Percentiles rank a stretch among this genome's conserved stretches.
Evolutionary conservation across 2,113 vertebrate genomes (phyloP).

Genomic region (Ceyx margarethae): DNA sequence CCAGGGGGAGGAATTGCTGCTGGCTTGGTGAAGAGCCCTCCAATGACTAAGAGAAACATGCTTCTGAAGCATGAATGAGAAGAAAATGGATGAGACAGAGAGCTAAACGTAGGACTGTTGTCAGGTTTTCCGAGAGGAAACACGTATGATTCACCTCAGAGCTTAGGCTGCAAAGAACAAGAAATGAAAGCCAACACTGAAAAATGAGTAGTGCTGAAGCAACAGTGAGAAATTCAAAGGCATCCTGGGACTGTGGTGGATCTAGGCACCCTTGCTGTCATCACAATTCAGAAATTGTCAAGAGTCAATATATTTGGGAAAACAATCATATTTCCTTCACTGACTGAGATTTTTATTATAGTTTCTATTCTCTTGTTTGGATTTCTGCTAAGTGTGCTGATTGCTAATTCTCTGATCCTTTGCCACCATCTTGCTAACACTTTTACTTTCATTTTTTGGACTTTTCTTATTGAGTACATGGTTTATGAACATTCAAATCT

Average conservation of each 20-base stretch:
- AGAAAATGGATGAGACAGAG: not conserved
- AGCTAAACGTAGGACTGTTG: not conserved
- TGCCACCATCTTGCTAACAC: not conserved
- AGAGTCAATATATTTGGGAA: not conserved
- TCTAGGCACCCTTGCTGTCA: not conserved
- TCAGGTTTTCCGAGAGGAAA: not conserved
- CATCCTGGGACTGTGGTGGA: not conserved
- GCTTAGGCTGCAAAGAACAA: not conserved
- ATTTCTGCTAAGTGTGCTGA: slow-evolving; percentile 20
- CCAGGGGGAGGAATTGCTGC: not conserved
- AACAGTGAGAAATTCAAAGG: not conserved
- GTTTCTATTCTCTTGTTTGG: slow-evolving; percentile 1
- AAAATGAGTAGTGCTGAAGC: not conserved
- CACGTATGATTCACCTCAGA: not conserved
- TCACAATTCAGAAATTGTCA: not conserved
- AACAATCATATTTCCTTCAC: not conserved
- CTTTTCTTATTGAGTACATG: not conserved
- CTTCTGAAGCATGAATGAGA: not conserved
- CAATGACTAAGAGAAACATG: not conserved
- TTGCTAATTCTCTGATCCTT: slow-evolving; percentile 24
- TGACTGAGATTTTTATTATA: slow-evolving; percentile 5
- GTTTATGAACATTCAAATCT: slow-evolving; percentile 17
- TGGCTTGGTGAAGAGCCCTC: not conserved
- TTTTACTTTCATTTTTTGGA: not conserved
- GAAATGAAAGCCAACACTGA: not conserved